A percentile compares a stretch with the other conserved stretches of the same genome.
Conservation (phyloP, 2,888 invertebrate species). For the Troides oblongomaculatus region DNA sequence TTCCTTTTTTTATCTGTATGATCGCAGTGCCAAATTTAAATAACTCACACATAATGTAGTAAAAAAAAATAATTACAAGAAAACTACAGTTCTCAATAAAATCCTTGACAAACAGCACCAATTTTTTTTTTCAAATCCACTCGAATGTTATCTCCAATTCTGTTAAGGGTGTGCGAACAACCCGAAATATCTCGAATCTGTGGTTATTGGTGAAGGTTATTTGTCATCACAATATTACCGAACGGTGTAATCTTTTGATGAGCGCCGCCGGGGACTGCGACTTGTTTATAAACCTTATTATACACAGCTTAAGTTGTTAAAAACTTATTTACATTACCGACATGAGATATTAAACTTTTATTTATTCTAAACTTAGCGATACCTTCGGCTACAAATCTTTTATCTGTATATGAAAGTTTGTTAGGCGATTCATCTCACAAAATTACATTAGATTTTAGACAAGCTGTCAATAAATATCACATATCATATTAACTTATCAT, state of each 20-base stretch:
- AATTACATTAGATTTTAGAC: no score
- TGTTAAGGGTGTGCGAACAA: conserved; percentile 69
- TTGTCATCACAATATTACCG: conserved; percentile 39
- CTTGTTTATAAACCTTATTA: conserved; percentile 50
- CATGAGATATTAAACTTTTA: conserved; percentile 44
- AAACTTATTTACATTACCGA: conserved; percentile 53
- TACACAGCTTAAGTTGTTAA: conserved; percentile 45
- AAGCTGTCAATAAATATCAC: no score
- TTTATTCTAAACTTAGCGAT: not conserved
- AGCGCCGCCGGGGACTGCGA: conserved; percentile 53
- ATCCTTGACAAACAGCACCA: conserved; percentile 27
- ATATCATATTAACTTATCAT: no score
- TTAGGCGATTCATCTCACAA: not conserved
- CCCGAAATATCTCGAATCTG: conserved; percentile 36
- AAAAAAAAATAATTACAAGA: not conserved
- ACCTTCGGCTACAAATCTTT: not conserved
- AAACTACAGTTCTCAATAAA: conserved; percentile 27
- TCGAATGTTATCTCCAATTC: conserved; percentile 58
- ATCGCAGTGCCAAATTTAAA: no score
- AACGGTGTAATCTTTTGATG: conserved; percentile 59
- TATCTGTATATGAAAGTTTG: not conserved
- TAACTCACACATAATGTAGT: no score
- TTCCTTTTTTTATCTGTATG: no score
- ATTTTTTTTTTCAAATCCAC: conserved; percentile 36
- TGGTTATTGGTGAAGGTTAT: conserved; percentile 41